Evolutionary conservation across 1,140 invertebrate genomes (phyloP), one percentile per base, ranked within the genome.

Genomic region (Drosophila prosaltans): DNA sequence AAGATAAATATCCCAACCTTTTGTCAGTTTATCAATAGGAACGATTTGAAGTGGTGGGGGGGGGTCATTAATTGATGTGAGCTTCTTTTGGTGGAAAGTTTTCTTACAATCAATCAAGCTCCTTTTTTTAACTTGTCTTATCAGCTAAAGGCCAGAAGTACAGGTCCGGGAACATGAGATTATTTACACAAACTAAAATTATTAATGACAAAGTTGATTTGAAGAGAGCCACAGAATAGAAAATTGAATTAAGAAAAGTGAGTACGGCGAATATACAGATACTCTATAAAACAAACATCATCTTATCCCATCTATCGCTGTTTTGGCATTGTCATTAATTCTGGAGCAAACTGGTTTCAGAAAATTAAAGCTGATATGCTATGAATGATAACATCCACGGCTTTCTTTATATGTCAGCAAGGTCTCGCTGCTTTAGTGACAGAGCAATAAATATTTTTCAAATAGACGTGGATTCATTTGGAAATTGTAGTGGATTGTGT

Each of bases 41-140:
- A 43, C 41, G 11, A 43, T 43, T 43, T 43, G 1, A 43, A 43
- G 40, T 2, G 28, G 28, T 30, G 32, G 32, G 32, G 32, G 32
- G 1, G 2, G 5, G 11, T 16, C 41, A 43, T 43, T 43, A 43
- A n/a, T 43, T 43, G 41, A 43, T 3, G 11, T 43, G 11, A 43
- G n/a, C 41, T 43, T 43, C 41, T 43, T 43, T 43, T 45, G 16
- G 43, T 45, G 3, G 43, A 45, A 21, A 45, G 43, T 21, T 45
- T 45, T 45, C 43, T 45, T 45, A 24, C 16, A 45, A 45, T 45
- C 43, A 45, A 21, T 45, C 41, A 43, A 43, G 41, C 41, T 43
- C 2, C 6, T 43, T 43, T n/a, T 43, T 4, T 16, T 43, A 4
- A n/a, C 6, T n/a, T 43, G n/a, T 43, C 41, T 43, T 43, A 43